phyloP scores from a whole-genome alignment of 2,113 vertebrate genomes.

The Crypturellus undulatus region DNA sequence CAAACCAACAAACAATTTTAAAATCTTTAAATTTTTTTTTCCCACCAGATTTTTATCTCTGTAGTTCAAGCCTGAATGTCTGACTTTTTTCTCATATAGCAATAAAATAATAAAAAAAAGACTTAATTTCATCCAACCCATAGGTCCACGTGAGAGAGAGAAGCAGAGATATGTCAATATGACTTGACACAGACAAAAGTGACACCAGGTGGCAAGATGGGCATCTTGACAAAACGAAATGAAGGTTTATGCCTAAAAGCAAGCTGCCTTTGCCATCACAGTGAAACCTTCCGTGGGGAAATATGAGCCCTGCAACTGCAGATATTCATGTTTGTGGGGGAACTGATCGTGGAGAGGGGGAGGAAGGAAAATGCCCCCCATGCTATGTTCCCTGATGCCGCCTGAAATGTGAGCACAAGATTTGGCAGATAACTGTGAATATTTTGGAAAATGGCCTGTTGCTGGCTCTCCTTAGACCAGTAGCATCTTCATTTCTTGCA shows the following conservation, averaged over 20 bases:
- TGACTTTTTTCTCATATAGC: slow-evolving; percentile 18
- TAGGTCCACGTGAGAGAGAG: neutral
- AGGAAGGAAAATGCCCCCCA: neutral
- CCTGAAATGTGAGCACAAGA: neutral
- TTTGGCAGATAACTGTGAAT: neutral
- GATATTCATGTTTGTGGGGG: neutral
- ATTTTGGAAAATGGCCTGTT: neutral
- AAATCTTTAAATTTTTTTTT: neutral
- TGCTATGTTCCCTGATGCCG: neutral
- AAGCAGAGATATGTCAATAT: no score
- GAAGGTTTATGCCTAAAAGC: neutral
- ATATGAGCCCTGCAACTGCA: neutral
- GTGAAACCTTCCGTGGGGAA: neutral
- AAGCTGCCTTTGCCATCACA: neutral
- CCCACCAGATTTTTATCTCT: neutral
- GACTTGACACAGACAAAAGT: neutral
- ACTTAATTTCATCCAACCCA: neutral
- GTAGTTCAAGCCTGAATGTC: neutral
- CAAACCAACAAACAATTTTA: neutral
- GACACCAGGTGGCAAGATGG: neutral
- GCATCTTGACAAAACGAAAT: neutral
- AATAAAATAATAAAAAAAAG: neutral
- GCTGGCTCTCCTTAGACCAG: neutral
- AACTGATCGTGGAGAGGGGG: neutral
- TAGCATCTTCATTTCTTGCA: neutral